These are phyloP conservation scores for Galeruca laticollis DNA, from an alignment of 2,888 invertebrate species.

Conservation along the genomic window DNA sequence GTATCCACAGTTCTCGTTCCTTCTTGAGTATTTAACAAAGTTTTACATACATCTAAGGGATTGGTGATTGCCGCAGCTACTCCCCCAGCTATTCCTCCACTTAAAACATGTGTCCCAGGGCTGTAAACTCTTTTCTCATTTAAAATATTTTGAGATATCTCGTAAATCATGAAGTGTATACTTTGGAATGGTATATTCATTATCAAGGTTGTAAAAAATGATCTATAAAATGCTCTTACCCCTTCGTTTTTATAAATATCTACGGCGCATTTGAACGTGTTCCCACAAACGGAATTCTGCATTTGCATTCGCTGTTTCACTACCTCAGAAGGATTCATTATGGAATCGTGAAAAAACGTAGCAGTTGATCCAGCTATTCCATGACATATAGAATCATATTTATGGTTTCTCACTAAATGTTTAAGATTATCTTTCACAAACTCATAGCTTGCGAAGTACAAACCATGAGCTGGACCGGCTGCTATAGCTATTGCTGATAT, in stretches of 20 bases:
- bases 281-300: conserved; percentile 10
- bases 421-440: conserved; percentile 15
- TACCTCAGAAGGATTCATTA: conserved; percentile 31
- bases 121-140: conserved; percentile 14
- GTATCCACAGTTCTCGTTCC: neutral
- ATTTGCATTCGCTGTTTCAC: conserved; percentile 31
- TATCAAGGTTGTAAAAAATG: conserved; percentile 14
- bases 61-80: conserved; percentile 25
- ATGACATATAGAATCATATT: conserved; percentile 17
- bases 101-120: conserved; percentile 23
- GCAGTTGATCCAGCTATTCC: conserved; percentile 24
- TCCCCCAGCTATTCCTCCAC: conserved; percentile 32
- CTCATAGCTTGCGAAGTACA: conserved; percentile 28
- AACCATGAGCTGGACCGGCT: conserved; percentile 26
- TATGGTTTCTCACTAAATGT: neutral
- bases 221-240: conserved; percentile 27
- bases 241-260: conserved; percentile 25
- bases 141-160: conserved; percentile 22
- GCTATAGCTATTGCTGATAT: conserved; percentile 15
- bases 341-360: conserved; percentile 26
- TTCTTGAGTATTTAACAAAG: conserved; percentile 31
- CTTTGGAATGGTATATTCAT: conserved; percentile 34
- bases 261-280: conserved; percentile 13
- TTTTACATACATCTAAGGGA: conserved; percentile 32
- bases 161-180: conserved; percentile 26